Base-by-base conservation (phyloP, 2,888 invertebrate species). In the Nomada ruficornis region DNA sequence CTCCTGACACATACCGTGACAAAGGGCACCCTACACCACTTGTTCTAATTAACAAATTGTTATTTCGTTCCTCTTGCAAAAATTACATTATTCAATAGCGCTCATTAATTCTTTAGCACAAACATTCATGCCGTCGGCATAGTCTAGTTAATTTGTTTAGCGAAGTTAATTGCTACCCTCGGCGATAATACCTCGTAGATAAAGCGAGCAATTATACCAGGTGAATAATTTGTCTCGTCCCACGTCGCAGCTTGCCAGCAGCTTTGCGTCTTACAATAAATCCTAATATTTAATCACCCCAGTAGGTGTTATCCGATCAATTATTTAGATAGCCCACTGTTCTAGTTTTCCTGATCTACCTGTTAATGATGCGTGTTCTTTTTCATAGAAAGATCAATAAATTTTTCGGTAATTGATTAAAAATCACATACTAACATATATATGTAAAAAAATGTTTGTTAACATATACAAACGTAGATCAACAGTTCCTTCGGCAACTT, bases 251-350 rank as follows among this genome's bases (percentile, higher is more conserved):
- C 44, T 70, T 47, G 59, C 72, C 82, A 75, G 71, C 67, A 74
- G 81, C 82, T 76, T 72, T 69, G 55, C 68, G 76, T 68, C 81
- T 82, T 82, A 72, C 72, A 82, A 82, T 82, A 81, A 81, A 81
- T 83, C 77, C 77, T 63, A 54, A 36, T 36, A 36, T 67, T 77
- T 73, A 82, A 82, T 77, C 65, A 69, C 70, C 59, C 29, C 47
- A 2, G 3, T n/a, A 11, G 44, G 72, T 62, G 65, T 77, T 70
- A 82, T 42, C 74, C 83, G 73, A 83, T 83, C 82, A 77, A 77
- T 73, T 77, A 77, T 82, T 82, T 74, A 73, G 62, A 29, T 54
- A 55, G 42, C 70, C 73, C 65, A 44, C 69, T 70, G 77, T 47
- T 60, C 60, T 29, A 67, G 68, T 64, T 60, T n/a, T 42, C 23